These are phyloP conservation scores for Pogonophryne albipinna DNA, from an alignment of 2,797 vertebrate genomes.

Conservation along the genomic window DNA sequence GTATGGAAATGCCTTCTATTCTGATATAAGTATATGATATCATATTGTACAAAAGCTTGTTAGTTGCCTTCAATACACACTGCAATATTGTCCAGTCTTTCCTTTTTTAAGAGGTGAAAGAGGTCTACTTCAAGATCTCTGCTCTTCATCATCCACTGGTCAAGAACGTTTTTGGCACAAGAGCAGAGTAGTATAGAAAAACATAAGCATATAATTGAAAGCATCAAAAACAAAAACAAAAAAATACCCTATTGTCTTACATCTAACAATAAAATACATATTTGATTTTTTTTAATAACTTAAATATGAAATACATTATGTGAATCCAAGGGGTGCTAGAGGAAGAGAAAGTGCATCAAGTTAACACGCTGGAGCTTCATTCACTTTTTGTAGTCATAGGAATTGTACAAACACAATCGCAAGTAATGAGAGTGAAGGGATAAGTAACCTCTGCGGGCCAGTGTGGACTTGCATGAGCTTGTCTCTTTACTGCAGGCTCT, in stretches of 20 bases:
- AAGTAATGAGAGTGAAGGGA: conserved; percentile 3
- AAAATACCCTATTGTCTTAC: neutral
- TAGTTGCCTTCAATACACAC: too few relatives aligned
- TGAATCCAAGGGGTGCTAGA: neutral
- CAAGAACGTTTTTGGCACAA: neutral
- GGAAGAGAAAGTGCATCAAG: neutral
- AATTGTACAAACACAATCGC: neutral
- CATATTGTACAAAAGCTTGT: too few relatives aligned
- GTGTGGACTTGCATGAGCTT: conserved; percentile 34
- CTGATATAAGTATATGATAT: too few relatives aligned
- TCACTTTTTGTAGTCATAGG: neutral
- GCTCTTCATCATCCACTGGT: neutral
- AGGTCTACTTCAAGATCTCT: neutral
- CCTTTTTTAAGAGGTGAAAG: too few relatives aligned
- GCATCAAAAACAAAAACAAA: neutral
- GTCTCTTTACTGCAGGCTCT: conserved; percentile 4
- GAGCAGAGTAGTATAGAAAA: neutral
- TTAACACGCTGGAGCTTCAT: neutral
- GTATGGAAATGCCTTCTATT: too few relatives aligned
- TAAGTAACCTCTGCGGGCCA: conserved; percentile 20
- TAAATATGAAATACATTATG: neutral
- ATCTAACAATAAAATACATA: neutral
- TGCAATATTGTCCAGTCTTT: too few relatives aligned
- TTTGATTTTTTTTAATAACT: neutral
- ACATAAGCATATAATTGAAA: neutral